These are phyloP conservation scores for Sprattus sprattus DNA, from an alignment of 2,113 vertebrate species.

Conservation along the genomic window DNA sequence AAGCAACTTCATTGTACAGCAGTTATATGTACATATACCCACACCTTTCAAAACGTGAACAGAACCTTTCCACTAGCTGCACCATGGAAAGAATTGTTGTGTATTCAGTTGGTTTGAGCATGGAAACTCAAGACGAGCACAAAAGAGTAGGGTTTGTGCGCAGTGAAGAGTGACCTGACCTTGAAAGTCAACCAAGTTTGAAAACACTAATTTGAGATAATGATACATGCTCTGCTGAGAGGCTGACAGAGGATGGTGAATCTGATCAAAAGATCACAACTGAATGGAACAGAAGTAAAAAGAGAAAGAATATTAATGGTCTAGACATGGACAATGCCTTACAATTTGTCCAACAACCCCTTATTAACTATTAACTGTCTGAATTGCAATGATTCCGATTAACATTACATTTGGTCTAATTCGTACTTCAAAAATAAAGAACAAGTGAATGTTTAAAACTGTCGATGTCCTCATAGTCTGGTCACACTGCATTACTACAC, in stretches of 20 bases:
- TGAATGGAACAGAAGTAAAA: neutral
- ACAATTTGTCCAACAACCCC: neutral
- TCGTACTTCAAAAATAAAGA: neutral
- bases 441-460: too few relatives aligned
- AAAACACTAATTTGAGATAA: neutral
- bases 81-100: neutral
- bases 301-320: neutral
- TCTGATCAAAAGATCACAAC: neutral
- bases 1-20: neutral
- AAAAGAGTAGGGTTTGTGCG: neutral
- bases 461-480: too few relatives aligned
- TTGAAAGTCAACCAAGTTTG: conserved; percentile 9
- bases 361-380: neutral
- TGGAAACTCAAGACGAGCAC: neutral
- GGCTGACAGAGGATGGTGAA: neutral
- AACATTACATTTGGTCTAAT: neutral
- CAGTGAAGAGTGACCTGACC: conserved; percentile 1
- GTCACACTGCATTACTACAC: too few relatives aligned
- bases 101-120: neutral
- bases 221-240: neutral
- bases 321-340: neutral
- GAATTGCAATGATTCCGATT: neutral
- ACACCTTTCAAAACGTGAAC: neutral
- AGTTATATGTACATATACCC: neutral
- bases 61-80: neutral